Evolutionary conservation across 2,113 vertebrate genomes (phyloP).

Genomic region (Lichenostomus cassidix): DNA sequence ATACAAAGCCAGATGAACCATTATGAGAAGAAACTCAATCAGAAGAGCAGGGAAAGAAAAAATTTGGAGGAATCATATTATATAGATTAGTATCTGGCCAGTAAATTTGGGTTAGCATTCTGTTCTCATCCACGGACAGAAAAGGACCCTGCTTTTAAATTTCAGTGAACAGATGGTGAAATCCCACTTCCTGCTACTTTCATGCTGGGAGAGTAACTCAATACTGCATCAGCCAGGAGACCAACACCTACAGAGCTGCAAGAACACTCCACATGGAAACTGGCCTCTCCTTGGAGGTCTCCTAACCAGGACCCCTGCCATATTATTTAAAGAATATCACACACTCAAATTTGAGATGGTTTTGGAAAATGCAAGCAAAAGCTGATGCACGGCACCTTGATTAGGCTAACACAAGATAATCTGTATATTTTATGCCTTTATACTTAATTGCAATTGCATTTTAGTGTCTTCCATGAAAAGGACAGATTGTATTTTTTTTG

Average conservation of each 20-base stretch:
- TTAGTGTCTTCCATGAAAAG: not conserved
- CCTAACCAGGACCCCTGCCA: not conserved
- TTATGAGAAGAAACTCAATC: not conserved
- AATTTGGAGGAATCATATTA: not conserved
- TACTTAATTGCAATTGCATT: conserved; percentile 13
- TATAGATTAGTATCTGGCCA: not conserved
- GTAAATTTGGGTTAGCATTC: not conserved
- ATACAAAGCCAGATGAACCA: not conserved
- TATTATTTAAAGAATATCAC: not conserved
- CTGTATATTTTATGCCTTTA: conserved; percentile 10
- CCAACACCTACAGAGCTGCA: conserved; percentile 29
- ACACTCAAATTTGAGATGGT: not conserved
- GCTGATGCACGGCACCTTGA: not conserved
- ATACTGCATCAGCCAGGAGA: conserved; percentile 36
- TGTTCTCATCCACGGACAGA: not conserved
- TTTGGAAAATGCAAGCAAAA: not conserved
- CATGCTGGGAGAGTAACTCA: conserved; percentile 48
- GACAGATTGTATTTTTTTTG: not conserved
- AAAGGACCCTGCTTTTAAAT: conserved; percentile 41
- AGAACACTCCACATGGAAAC: conserved; percentile 15
- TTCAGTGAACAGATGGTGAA: conserved; percentile 57
- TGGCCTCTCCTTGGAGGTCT: conserved; percentile 21
- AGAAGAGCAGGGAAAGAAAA: not conserved
- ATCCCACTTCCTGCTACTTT: conserved; percentile 42
- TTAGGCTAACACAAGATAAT: not conserved